Evolutionary conservation across 2,888 invertebrate genomes (phyloP).

Genomic region (Deroplatys truncata): DNA sequence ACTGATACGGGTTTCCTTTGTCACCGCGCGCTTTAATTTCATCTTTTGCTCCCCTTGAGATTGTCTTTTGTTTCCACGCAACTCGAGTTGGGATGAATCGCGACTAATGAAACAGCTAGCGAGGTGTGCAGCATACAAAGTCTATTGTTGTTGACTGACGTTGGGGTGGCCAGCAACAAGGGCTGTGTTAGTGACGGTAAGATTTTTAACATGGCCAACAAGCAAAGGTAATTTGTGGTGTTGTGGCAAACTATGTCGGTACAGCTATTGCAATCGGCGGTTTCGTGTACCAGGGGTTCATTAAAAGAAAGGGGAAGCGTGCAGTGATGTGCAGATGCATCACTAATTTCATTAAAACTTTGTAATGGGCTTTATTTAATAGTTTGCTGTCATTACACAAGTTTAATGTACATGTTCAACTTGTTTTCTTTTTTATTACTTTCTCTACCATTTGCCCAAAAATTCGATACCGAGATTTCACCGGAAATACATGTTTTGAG

Average conservation of each 20-base stretch:
- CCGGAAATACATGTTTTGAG: too few species aligned
- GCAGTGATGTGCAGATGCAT: too few species aligned
- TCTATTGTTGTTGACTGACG: not conserved
- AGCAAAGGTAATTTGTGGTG: not conserved
- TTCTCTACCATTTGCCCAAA: too few species aligned
- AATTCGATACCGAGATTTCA: too few species aligned
- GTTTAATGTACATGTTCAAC: too few species aligned
- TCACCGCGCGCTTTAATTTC: not conserved
- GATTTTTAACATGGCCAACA: not conserved
- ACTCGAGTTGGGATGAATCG: not conserved
- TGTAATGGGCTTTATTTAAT: too few species aligned
- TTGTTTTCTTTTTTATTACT: too few species aligned
- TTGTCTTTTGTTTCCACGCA: not conserved
- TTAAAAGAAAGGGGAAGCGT: too few species aligned
- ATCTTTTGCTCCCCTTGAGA: not conserved
- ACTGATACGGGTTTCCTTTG: not conserved
- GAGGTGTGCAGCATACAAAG: not conserved
- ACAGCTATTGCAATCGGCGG: not conserved
- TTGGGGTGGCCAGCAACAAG: not conserved
- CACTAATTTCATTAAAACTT: too few species aligned
- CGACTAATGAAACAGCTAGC: not conserved
- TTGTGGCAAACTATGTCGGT: not conserved
- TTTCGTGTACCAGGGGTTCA: too few species aligned
- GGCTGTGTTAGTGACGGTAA: not conserved
- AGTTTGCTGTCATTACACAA: too few species aligned